A percentile compares a stretch with the other conserved stretches of the same genome.
Conservation (phyloP, 2,797 vertebrate genomes). For the Tamandua tetradactyla region DNA sequence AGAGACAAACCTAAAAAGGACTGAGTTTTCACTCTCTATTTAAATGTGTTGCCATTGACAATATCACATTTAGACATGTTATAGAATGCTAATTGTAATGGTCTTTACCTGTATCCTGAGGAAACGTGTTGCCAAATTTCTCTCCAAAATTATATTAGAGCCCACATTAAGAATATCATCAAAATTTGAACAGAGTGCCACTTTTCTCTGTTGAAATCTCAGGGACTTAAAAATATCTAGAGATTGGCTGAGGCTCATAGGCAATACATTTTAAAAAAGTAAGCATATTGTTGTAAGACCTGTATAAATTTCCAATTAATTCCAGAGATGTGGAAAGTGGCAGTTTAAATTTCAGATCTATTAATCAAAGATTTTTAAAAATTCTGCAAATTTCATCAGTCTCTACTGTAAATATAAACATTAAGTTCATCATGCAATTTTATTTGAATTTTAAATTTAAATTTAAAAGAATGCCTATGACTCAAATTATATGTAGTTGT, state of each 20-base stretch:
- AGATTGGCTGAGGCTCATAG: not conserved
- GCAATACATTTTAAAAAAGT: not conserved
- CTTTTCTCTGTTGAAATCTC: constrained; percentile 59
- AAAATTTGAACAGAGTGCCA: constrained; percentile 64
- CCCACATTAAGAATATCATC: constrained; percentile 46
- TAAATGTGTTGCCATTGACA: not conserved
- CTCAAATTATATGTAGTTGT: not conserved
- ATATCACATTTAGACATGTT: not conserved
- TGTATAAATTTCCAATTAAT: not conserved
- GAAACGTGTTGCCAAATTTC: constrained; percentile 35
- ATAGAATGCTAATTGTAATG: not conserved
- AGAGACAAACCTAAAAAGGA: constrained; percentile 21
- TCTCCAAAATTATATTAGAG: constrained; percentile 25
- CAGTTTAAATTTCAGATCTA: not conserved
- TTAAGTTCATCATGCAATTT: not conserved
- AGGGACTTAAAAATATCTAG: constrained; percentile 19
- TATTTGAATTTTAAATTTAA: not conserved
- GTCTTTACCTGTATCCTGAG: constrained; percentile 4
- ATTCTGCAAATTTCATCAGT: not conserved
- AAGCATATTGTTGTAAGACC: not conserved
- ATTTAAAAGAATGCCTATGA: constrained; percentile 21
- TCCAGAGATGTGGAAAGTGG: not conserved
- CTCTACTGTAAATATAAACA: not conserved
- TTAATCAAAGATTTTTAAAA: not conserved
- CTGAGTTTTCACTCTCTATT: constrained; percentile 32